These are phyloP conservation scores for Crenuchus spilurus DNA, from an alignment of 2,797 vertebrate species.

Conservation along the genomic window DNA sequence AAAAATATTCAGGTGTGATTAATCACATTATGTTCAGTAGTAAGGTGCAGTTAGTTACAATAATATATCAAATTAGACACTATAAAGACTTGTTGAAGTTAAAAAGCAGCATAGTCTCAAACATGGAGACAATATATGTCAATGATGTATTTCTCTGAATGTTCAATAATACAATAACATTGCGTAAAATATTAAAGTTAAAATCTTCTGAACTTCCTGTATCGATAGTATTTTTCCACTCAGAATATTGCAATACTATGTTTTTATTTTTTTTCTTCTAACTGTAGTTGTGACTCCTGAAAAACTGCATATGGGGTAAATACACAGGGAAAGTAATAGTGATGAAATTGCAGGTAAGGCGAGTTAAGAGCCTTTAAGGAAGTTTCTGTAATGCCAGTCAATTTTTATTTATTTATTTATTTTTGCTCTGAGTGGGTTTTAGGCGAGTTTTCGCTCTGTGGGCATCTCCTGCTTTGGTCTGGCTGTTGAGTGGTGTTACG, in stretches of 20 bases:
- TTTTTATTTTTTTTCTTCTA: neutral
- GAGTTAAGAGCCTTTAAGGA: neutral
- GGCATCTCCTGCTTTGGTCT: neutral
- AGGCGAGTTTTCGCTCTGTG: neutral
- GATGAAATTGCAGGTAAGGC: slow-evolving; percentile 6
- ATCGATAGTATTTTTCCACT: neutral
- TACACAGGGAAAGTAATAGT: neutral
- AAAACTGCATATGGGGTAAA: neutral
- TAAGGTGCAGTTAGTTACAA: too few species aligned
- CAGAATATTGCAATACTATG: neutral
- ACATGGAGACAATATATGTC: too few species aligned
- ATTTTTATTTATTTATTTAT: neutral
- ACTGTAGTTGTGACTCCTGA: neutral
- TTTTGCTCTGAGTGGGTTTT: neutral
- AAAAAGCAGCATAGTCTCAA: too few species aligned
- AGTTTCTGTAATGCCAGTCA: neutral
- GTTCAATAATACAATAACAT: too few species aligned
- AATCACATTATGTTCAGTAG: too few species aligned
- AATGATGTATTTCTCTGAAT: too few species aligned
- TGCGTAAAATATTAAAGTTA: too few species aligned
- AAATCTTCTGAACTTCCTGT: too few species aligned
- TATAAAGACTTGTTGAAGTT: too few species aligned
- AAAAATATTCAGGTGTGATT: too few species aligned
- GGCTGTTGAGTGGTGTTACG: neutral
- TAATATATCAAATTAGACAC: too few species aligned